Evolutionary conservation across 2,888 invertebrate species (phyloP).

Genomic region (Helobdella robusta): DNA sequence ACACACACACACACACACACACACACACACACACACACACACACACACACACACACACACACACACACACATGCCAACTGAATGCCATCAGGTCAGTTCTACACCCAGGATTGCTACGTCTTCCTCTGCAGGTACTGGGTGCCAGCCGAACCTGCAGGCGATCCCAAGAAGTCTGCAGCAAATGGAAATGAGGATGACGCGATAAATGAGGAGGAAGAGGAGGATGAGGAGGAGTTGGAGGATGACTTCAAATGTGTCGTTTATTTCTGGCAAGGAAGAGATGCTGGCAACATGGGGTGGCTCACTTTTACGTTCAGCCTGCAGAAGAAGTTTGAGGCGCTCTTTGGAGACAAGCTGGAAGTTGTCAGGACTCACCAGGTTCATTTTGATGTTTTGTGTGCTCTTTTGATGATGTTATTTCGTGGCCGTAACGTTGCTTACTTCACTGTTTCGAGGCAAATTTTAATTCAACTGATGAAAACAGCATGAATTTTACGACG

Average conservation of each 20-base stretch:
- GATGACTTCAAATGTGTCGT: constrained; percentile 84
- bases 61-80: no score
- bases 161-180: constrained; percentile 57
- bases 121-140: constrained; percentile 93
- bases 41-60: no score
- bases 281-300: constrained; percentile 96
- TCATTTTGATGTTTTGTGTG: not conserved
- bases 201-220: constrained; percentile 55
- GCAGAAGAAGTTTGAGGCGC: constrained; percentile 77
- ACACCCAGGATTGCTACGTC: constrained; percentile 91
- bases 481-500: no score
- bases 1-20: constrained; percentile 1
- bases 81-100: constrained; percentile 62
- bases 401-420: not conserved
- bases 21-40: no score
- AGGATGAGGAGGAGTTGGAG: constrained; percentile 52
- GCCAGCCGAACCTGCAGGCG: constrained; percentile 57
- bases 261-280: constrained; percentile 98
- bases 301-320: constrained; percentile 93
- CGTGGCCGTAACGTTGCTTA: not conserved
- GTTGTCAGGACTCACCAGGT: constrained; percentile 84
- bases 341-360: constrained; percentile 81
- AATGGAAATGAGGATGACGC: constrained; percentile 57
- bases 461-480: not conserved
- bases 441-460: not conserved